A percentile compares a stretch with the other conserved stretches of the same genome.
Evolutionary conservation across 2,888 invertebrate genomes (phyloP).

Genomic region (Coleophora deauratella): DNA sequence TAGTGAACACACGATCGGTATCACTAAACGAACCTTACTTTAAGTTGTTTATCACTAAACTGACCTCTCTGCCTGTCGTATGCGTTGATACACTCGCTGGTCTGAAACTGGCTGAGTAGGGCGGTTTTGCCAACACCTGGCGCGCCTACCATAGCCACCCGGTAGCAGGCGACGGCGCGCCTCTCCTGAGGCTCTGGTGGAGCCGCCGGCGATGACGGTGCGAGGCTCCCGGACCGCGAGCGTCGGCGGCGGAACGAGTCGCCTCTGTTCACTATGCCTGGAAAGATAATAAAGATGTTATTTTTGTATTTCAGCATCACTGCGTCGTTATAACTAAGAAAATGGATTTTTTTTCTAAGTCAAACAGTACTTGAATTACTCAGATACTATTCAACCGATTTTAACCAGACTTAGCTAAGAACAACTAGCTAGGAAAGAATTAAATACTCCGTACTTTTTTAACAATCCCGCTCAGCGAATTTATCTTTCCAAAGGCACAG

Average conservation of each 20-base stretch:
- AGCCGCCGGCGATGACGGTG: slow-evolving; percentile 72
- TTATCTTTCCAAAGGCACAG: too few species aligned
- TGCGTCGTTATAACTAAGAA: neutral
- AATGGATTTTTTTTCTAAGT: too few species aligned
- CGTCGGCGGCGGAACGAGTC: slow-evolving; percentile 92
- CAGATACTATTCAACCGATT: neutral
- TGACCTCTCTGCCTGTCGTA: slow-evolving; percentile 89
- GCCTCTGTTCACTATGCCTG: slow-evolving; percentile 94
- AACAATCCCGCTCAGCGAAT: too few species aligned
- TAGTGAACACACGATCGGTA: too few species aligned
- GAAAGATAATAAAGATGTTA: slow-evolving; percentile 20
- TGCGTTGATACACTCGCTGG: slow-evolving; percentile 94
- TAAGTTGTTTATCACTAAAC: slow-evolving; percentile 7
- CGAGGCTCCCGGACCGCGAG: slow-evolving; percentile 87
- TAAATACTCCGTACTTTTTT: too few species aligned
- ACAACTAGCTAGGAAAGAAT: too few species aligned
- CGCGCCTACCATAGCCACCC: slow-evolving; percentile 86
- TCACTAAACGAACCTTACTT: too few species aligned
- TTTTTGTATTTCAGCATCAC: neutral
- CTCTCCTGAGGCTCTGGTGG: slow-evolving; percentile 65
- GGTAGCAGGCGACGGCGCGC: slow-evolving; percentile 69
- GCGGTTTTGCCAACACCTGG: slow-evolving; percentile 90
- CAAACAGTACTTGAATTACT: too few species aligned
- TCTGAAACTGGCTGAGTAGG: slow-evolving; percentile 90
- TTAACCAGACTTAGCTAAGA: too few species aligned